Evolutionary conservation across 2,888 invertebrate genomes (phyloP).

Genomic region (Troides aeacus): DNA sequence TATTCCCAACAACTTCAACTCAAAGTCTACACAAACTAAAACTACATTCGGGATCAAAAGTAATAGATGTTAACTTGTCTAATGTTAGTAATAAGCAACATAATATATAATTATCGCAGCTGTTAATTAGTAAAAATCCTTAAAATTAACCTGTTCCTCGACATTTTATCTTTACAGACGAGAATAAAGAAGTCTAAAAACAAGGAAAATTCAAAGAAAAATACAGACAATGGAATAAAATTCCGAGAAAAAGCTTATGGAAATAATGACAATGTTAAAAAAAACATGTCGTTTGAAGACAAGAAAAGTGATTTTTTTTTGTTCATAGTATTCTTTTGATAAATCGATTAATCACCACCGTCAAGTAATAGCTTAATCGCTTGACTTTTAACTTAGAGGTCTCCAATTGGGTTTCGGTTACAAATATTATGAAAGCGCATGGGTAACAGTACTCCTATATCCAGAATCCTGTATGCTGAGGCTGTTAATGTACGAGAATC

Average conservation of each 20-base stretch:
- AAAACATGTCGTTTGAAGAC: background rate
- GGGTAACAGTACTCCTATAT: too few species aligned
- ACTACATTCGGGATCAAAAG: slow-evolving; percentile 10
- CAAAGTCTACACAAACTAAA: slow-evolving; percentile 24
- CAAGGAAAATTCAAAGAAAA: background rate
- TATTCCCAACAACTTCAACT: slow-evolving; percentile 7
- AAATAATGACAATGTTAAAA: slow-evolving; percentile 9
- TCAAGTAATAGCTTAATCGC: too few species aligned
- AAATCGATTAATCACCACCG: too few species aligned
- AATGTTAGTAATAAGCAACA: slow-evolving; percentile 12
- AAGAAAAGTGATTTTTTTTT: slow-evolving; percentile 8
- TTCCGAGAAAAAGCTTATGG: background rate
- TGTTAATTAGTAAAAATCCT: background rate
- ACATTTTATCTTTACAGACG: slow-evolving; percentile 1
- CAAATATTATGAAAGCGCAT: too few species aligned
- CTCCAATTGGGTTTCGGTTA: too few species aligned
- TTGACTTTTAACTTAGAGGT: too few species aligned
- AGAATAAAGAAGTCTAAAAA: slow-evolving; percentile 10
- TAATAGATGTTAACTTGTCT: background rate
- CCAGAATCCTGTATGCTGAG: too few species aligned
- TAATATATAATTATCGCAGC: too few species aligned
- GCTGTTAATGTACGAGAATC: too few species aligned
- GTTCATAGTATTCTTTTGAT: too few species aligned
- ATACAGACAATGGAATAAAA: background rate
- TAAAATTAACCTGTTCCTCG: background rate